Percentiles rank a stretch among this genome's conserved stretches.
phyloP scores from a whole-genome alignment of 2,888 invertebrate species.

The Octodonta nipae region DNA sequence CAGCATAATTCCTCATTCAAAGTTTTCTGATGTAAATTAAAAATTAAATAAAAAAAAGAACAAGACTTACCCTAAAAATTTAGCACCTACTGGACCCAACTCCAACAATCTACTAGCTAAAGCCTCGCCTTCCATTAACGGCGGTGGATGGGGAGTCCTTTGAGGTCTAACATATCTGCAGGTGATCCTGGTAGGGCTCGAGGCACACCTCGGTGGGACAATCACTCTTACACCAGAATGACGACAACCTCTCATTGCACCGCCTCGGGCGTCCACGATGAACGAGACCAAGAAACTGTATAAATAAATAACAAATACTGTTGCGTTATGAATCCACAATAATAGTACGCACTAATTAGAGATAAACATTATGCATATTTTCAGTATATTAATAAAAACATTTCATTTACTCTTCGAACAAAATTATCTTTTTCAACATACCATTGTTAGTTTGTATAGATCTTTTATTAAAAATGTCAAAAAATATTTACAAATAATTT shows the following conservation, averaged over 20 bases:
- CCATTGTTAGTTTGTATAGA: too few relatives aligned
- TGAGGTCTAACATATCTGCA: slow-evolving; percentile 75
- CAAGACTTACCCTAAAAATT: slow-evolving; percentile 74
- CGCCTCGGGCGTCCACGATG: slow-evolving; percentile 96
- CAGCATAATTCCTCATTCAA: too few relatives aligned
- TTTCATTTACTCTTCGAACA: too few relatives aligned
- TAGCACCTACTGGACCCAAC: slow-evolving; percentile 88
- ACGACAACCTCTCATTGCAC: slow-evolving; percentile 96
- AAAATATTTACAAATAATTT: too few relatives aligned
- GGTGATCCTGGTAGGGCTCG: slow-evolving; percentile 90
- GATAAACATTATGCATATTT: too few relatives aligned
- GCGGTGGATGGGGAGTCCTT: slow-evolving; percentile 73
- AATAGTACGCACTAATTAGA: too few relatives aligned
- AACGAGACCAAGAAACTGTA: slow-evolving; percentile 92
- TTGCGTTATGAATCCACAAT: too few relatives aligned
- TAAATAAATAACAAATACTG: too few relatives aligned
- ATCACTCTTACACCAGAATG: slow-evolving; percentile 94
- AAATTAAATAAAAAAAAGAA: slow-evolving; percentile 1
- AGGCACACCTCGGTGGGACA: slow-evolving; percentile 89
- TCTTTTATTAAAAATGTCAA: too few relatives aligned
- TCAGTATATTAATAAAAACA: too few relatives aligned
- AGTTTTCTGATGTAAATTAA: slow-evolving; percentile 4
- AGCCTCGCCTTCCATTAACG: slow-evolving; percentile 96
- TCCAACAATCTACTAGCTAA: slow-evolving; percentile 88
- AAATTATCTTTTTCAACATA: too few relatives aligned